phyloP scores from a whole-genome alignment of 2,797 vertebrate genomes.

The Enteromius afrohamiltoni region DNA sequence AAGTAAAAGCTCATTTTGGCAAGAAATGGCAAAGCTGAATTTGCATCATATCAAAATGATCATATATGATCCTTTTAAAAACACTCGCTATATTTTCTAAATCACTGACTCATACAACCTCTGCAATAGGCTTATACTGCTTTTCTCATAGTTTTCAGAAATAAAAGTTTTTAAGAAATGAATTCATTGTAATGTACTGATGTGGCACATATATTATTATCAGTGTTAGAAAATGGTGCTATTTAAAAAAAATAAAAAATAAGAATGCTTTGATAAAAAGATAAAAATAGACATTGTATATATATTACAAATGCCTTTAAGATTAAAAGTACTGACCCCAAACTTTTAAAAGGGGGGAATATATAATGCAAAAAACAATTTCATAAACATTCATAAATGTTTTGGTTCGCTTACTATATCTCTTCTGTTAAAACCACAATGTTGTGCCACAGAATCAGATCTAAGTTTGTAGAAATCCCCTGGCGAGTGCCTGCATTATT shows the following conservation, averaged over 20 bases:
- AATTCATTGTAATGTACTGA: neutral
- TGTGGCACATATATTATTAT: neutral
- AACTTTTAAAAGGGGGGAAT: neutral
- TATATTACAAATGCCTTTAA: neutral
- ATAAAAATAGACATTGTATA: neutral
- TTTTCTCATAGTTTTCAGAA: neutral
- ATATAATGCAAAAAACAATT: neutral
- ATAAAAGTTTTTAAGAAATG: neutral
- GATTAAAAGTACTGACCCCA: neutral
- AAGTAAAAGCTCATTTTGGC: neutral
- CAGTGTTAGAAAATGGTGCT: neutral
- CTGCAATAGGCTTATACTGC: neutral
- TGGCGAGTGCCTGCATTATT: conserved; percentile 10
- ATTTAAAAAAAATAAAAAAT: neutral
- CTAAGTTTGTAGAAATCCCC: conserved; percentile 36
- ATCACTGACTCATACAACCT: neutral
- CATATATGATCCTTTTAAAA: neutral
- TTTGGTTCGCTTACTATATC: neutral
- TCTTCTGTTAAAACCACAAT: neutral
- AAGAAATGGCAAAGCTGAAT: neutral
- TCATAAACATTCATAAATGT: neutral
- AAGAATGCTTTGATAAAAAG: neutral
- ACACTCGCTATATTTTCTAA: neutral
- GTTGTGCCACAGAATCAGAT: conserved; percentile 3
- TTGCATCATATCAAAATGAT: neutral